phyloP scores from a whole-genome alignment of 2,888 invertebrate genomes.

The Oscheius sp. region DNA sequence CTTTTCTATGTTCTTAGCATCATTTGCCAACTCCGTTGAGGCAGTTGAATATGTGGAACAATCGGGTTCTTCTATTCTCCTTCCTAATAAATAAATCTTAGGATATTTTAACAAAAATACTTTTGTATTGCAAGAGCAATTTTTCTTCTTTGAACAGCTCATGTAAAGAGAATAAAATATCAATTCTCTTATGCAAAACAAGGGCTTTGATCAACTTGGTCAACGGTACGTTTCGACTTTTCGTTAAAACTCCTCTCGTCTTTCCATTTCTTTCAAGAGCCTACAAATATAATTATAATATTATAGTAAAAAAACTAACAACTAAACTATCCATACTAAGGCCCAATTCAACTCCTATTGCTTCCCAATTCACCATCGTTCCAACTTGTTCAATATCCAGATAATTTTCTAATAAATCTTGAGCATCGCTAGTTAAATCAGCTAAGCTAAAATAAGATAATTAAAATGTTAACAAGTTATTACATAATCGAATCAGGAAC shows the following conservation, averaged over 20 bases:
- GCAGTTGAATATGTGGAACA: too few relatives aligned
- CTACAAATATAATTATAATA: background rate
- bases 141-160: background rate
- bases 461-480: background rate
- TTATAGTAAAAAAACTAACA: background rate
- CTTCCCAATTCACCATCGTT: constrained; percentile 27
- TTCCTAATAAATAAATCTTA: background rate
- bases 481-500: background rate
- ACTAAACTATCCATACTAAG: background rate
- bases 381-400: background rate
- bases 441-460: background rate
- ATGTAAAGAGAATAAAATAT: constrained; percentile 33
- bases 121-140: constrained; percentile 3
- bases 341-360: background rate
- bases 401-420: background rate
- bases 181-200: constrained; percentile 28
- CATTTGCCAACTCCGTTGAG: too few relatives aligned
- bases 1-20: too few relatives aligned
- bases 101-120: background rate
- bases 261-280: background rate
- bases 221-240: background rate
- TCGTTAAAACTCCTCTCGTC: background rate
- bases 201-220: constrained; percentile 25
- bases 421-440: constrained; percentile 10
- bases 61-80: too few relatives aligned